These are phyloP conservation scores for Melanerpes formicivorus DNA, from an alignment of 2,113 vertebrate genomes.

Conservation along the genomic window DNA sequence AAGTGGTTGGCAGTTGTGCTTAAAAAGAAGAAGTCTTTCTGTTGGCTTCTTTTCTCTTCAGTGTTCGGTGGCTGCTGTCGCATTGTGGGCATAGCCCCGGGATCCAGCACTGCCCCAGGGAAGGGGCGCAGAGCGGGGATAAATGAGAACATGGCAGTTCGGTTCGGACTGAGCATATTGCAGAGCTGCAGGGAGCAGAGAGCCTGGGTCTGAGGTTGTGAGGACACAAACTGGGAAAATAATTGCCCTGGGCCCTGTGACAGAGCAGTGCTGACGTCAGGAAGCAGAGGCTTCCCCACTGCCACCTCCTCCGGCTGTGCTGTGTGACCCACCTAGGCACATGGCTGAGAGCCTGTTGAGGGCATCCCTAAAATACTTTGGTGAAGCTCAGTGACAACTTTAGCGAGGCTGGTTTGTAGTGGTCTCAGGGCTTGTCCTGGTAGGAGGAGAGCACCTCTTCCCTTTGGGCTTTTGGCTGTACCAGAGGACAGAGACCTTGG, in stretches of 20 bases:
- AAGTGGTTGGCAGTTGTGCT: not conserved
- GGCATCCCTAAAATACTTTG: not conserved
- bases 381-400: not conserved
- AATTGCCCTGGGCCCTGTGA: not conserved
- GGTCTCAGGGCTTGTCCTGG: not conserved
- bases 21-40: not conserved
- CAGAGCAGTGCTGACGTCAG: not conserved
- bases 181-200: not conserved
- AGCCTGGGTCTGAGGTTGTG: not conserved
- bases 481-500: not conserved
- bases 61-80: accelerated
- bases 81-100: not conserved
- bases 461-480: not conserved
- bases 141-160: slow-evolving; percentile 6
- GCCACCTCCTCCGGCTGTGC: not conserved
- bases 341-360: not conserved
- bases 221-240: not conserved
- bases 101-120: not conserved
- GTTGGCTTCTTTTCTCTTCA: not conserved
- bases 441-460: not conserved
- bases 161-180: not conserved
- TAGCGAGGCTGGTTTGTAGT: not conserved
- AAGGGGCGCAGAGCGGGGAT: not conserved
- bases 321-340: not conserved
- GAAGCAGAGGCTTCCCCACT: not conserved